Base-by-base conservation (phyloP, 1,140 invertebrate species). In the Tetragonula clypearis region DNA sequence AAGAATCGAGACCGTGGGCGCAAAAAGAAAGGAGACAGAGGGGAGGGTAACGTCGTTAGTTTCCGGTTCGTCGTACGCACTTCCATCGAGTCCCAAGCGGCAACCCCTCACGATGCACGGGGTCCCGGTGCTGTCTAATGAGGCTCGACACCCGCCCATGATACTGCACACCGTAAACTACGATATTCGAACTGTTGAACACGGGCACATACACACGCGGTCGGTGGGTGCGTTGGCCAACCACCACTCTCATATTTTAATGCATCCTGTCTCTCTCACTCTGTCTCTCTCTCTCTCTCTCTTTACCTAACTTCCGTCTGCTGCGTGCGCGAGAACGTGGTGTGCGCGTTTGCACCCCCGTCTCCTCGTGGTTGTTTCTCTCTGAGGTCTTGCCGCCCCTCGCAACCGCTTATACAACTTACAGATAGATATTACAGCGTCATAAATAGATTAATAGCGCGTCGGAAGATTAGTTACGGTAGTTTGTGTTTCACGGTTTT, bases 81-180 rank as follows among this genome's bases (percentile, higher is more conserved):
- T 86, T 86, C 81, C 60, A 87, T 79, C 74, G 82, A 90, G 80
- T 90, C 85, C 85, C 80, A 88, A 68, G 80, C 76, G 82, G 71
- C 78, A 68, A 80, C 72, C 74, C 86, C 82, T 86, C 79, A 55
- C 87, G 84, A 88, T 87, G 82, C 87, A 91, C 81, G 87, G 84
- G 88, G 86, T 92, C 89, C 85, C 87, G 84, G 84, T 87, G 87
- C 79, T 91, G 91, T 92, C 91, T 92, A 93, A 92, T 93, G 92
- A 92, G 91, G 87, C 92, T 92, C 88, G 91, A 92, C 91, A 90
- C 91, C 87, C 81, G 69, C 74, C 83, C 80, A 89, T 90, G 86
- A 88, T 84, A 89, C 88, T 84, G 66, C 83, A 80, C 82, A 79
- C 86, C 84, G 82, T 90, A 87, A 85, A 90, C 65, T 79, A 74